These are phyloP conservation scores for Camponotus vicinus DNA, from an alignment of 1,140 invertebrate species.

Conservation along the genomic window DNA sequence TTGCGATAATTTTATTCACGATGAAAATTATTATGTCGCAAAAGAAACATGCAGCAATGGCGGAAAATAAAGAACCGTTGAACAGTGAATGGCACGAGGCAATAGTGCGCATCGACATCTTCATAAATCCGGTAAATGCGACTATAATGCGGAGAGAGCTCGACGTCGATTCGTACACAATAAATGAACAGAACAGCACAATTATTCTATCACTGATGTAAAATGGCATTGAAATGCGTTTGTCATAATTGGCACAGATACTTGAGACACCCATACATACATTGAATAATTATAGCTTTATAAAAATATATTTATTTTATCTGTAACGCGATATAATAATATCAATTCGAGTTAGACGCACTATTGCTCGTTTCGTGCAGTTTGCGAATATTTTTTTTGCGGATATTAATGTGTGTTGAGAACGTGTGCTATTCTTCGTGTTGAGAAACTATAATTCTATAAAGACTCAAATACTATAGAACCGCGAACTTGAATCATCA, in stretches of 20 bases:
- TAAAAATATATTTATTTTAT: conserved; percentile 9
- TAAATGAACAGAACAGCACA: not conserved
- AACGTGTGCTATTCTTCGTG: conserved; percentile 1
- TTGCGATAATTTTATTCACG: conserved; percentile 50
- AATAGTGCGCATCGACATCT: conserved; percentile 3
- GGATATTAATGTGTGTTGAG: conserved; percentile 18
- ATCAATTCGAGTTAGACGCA: not conserved
- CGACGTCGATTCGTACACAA: not conserved
- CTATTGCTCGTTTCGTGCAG: conserved; percentile 25
- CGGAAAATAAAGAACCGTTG: conserved; percentile 23
- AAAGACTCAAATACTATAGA: conserved; percentile 8
- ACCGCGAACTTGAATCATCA: not conserved
- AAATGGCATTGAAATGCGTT: not conserved
- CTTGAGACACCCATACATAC: not conserved
- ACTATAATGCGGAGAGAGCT: not conserved
- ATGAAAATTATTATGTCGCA: not conserved
- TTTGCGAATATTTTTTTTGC: conserved; percentile 27
- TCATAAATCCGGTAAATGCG: not conserved
- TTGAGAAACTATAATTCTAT: conserved; percentile 17
- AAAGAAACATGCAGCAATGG: conserved; percentile 12
- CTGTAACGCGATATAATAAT: not conserved
- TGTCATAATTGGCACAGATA: not conserved
- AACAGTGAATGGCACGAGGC: conserved; percentile 20
- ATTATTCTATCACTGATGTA: not conserved
- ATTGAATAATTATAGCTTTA: not conserved